Conservation (phyloP, 2,113 vertebrate genomes). For the Pipa parva region DNA sequence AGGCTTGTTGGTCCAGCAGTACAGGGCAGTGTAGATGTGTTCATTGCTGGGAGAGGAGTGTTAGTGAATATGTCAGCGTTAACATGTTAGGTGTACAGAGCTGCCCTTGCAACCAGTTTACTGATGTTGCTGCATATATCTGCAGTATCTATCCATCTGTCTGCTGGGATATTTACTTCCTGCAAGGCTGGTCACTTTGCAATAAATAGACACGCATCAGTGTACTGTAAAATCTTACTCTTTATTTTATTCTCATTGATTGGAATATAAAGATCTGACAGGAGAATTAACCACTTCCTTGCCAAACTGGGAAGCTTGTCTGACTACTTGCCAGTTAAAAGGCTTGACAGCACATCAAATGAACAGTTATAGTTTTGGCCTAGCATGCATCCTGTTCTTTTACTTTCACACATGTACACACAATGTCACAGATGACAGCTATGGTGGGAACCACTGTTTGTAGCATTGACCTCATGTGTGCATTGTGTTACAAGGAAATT, state of each 20-base stretch:
- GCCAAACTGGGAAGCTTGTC: not conserved
- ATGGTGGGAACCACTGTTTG: not conserved
- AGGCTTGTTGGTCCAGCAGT: not conserved
- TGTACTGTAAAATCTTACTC: no score
- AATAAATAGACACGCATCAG: not conserved
- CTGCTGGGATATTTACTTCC: slow-evolving; percentile 2
- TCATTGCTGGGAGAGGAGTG: not conserved
- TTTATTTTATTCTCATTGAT: no score
- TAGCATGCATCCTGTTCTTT: not conserved
- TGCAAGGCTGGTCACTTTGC: slow-evolving; percentile 1
- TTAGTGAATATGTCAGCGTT: not conserved
- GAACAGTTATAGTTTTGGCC: not conserved
- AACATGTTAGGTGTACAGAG: not conserved
- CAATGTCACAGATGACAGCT: slow-evolving; percentile 8
- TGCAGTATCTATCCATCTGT: slow-evolving; percentile 33
- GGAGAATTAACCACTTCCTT: not conserved
- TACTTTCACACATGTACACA: slow-evolving; percentile 10
- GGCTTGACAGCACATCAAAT: not conserved
- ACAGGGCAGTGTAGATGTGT: not conserved
- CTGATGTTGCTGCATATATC: slow-evolving; percentile 10
- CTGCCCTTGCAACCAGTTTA: not conserved
- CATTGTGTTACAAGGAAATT: not conserved
- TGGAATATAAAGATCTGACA: not conserved
- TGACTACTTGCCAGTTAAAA: not conserved
- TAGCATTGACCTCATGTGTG: not conserved